Conservation (phyloP, 2,113 vertebrate species). For the Noturus placidus region DNA sequence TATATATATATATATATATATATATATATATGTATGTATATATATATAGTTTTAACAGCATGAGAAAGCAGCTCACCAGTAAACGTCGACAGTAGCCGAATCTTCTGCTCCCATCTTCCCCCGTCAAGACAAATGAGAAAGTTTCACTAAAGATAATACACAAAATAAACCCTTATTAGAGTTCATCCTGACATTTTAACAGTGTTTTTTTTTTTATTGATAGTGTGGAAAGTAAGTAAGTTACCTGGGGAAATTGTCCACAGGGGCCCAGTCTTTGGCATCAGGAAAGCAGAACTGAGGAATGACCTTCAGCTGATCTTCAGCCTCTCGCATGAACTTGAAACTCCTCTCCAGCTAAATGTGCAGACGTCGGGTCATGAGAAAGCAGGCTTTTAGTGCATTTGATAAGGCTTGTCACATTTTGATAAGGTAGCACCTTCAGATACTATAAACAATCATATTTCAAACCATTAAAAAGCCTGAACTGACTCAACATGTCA, state of each 20-base stretch:
- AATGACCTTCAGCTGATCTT: slow-evolving; percentile 95
- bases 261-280: slow-evolving; percentile 91
- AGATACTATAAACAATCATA: not conserved
- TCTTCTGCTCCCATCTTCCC: slow-evolving; percentile 90
- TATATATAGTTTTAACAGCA: not conserved
- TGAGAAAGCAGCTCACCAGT: slow-evolving; percentile 74
- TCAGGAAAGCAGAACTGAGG: slow-evolving; percentile 98
- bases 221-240: not conserved
- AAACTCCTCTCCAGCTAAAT: slow-evolving; percentile 88
- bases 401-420: not conserved
- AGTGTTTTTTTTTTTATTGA: not conserved
- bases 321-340: slow-evolving; percentile 91
- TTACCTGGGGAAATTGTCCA: slow-evolving; percentile 91
- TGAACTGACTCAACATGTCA: not conserved
- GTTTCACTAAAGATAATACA: slow-evolving; percentile 78
- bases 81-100: slow-evolving; percentile 95
- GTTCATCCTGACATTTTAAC: not conserved
- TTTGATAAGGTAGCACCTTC: no score
- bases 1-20: no score
- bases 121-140: slow-evolving; percentile 92
- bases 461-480: not conserved
- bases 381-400: not conserved
- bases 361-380: not conserved
- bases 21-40: no score
- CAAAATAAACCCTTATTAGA: not conserved